phyloP scores from a whole-genome alignment of 2,888 invertebrate species.

The Yponomeuta malinellus region DNA sequence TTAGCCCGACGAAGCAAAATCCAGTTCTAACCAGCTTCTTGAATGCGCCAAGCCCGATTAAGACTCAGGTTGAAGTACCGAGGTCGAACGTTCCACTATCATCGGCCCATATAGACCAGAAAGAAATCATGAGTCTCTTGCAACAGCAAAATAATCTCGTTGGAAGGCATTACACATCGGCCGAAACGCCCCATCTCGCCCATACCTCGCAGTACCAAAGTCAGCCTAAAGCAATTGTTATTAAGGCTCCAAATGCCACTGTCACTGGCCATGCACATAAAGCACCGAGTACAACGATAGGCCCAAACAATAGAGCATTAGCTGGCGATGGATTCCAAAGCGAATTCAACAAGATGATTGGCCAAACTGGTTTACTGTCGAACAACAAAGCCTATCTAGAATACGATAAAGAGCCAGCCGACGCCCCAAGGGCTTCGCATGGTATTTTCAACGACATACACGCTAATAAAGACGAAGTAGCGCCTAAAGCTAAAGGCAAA shows the following conservation, averaged over 20 bases:
- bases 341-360: background rate
- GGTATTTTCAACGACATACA: background rate
- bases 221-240: background rate
- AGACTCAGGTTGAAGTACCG: background rate
- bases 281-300: background rate
- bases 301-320: background rate
- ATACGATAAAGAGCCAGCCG: background rate
- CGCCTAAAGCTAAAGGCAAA: background rate
- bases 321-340: background rate
- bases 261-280: background rate
- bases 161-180: background rate
- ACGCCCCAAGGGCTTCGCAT: background rate
- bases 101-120: conserved; percentile 32
- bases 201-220: background rate
- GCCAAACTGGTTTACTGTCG: background rate
- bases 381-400: background rate
- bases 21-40: background rate
- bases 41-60: background rate
- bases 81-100: background rate
- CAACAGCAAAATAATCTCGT: conserved; percentile 39
- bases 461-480: background rate
- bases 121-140: conserved; percentile 43
- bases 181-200: background rate
- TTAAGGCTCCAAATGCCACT: background rate
- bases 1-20: background rate